Evolutionary conservation across 2,113 vertebrate species (phyloP).

Genomic region (Panurus biarmicus): DNA sequence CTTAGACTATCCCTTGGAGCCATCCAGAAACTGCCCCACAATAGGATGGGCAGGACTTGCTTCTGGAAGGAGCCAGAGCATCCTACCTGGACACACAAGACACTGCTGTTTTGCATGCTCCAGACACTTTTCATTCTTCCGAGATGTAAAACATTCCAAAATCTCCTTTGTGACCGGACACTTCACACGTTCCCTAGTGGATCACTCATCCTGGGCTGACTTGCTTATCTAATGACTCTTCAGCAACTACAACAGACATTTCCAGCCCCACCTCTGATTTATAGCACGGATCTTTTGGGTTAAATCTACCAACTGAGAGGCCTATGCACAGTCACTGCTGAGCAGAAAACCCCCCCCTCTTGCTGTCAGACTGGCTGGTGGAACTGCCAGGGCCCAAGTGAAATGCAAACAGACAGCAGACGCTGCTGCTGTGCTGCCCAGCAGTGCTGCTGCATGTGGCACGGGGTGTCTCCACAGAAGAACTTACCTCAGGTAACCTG

Average conservation of each 20-base stretch:
- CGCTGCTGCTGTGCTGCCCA: neutral
- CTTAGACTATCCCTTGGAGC: neutral
- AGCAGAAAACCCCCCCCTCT: neutral
- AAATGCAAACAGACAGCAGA: neutral
- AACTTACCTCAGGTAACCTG: neutral
- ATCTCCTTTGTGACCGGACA: neutral
- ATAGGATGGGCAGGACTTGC: fast-evolving
- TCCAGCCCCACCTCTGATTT: neutral
- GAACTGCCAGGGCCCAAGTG: neutral
- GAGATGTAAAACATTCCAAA: neutral
- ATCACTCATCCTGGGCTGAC: neutral
- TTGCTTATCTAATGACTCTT: neutral
- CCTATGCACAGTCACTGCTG: neutral
- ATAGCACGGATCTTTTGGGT: neutral
- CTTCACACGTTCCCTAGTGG: neutral
- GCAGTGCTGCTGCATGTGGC: fast-evolving
- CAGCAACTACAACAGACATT: neutral
- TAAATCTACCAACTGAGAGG: neutral
- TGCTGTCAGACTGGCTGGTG: neutral
- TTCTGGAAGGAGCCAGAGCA: neutral
- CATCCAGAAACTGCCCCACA: neutral
- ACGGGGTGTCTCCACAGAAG: fast-evolving
- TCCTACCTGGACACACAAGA: neutral
- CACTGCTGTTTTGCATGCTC: neutral
- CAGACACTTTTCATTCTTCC: neutral